Conservation (phyloP, 2,888 invertebrate species). For the Chymomyza procnemis region DNA sequence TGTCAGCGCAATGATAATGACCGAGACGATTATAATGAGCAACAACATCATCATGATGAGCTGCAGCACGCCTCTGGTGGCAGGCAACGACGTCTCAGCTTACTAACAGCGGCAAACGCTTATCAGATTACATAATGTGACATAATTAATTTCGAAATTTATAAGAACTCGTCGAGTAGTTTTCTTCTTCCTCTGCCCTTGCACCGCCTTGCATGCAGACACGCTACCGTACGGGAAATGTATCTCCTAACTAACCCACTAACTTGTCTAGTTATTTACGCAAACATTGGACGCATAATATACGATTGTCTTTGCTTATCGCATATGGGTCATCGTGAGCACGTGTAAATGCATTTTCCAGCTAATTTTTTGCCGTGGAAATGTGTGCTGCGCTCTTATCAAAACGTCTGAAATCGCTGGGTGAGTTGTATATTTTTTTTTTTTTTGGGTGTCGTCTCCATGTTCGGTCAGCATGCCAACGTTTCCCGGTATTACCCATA, state of each 20-base stretch:
- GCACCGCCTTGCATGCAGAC: background rate
- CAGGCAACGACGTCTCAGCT: slow-evolving; percentile 34
- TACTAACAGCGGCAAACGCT: slow-evolving; percentile 43
- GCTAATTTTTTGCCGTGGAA: slow-evolving; percentile 40
- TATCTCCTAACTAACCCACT: no score
- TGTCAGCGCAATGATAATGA: slow-evolving; percentile 14
- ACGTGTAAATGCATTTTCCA: slow-evolving; percentile 61
- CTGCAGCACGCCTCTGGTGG: background rate
- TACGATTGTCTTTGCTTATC: slow-evolving; percentile 38
- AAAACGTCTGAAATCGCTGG: background rate
- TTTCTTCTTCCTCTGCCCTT: background rate
- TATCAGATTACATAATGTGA: slow-evolving; percentile 78
- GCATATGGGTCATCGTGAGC: slow-evolving; percentile 60
- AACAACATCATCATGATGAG: background rate
- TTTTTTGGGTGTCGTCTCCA: slow-evolving; percentile 2
- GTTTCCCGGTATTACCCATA: background rate
- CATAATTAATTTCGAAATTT: slow-evolving; percentile 77
- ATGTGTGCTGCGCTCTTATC: background rate
- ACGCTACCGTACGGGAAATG: background rate
- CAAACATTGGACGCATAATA: background rate
- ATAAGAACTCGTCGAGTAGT: slow-evolving; percentile 21
- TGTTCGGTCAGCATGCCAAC: background rate
- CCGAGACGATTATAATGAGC: background rate
- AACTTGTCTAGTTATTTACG: background rate
- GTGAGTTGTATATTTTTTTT: no score